Percentiles rank a stretch among this genome's conserved stretches.
Evolutionary conservation across 2,888 invertebrate species (phyloP).

Genomic region (Agonum fuliginosum): DNA sequence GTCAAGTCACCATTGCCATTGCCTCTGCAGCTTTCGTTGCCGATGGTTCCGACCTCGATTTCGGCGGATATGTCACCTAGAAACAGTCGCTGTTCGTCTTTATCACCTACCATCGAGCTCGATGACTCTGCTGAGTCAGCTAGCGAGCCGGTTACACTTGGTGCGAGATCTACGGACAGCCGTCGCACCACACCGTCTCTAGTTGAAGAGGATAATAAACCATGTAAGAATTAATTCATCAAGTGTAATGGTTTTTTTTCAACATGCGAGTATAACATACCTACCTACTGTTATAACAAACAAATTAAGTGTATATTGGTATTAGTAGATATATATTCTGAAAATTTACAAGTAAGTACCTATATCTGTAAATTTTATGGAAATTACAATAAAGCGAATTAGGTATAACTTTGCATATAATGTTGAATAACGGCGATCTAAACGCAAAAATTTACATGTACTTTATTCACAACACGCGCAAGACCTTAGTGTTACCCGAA

Average conservation of each 20-base stretch:
- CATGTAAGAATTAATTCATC: slow-evolving; percentile 41
- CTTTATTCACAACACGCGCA: too few relatives aligned
- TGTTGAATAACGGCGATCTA: too few relatives aligned
- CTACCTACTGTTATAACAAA: too few relatives aligned
- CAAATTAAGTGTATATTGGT: too few relatives aligned
- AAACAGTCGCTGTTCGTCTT: slow-evolving; percentile 63
- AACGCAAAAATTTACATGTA: too few relatives aligned
- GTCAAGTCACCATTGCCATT: slow-evolving; percentile 8
- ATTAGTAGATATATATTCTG: too few relatives aligned
- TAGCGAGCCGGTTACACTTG: slow-evolving; percentile 65
- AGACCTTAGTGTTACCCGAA: too few relatives aligned
- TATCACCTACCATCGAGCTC: slow-evolving; percentile 69
- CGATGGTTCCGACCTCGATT: background rate
- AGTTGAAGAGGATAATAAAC: slow-evolving; percentile 55
- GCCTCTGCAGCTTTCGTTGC: background rate
- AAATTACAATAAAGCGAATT: too few relatives aligned
- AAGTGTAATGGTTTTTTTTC: background rate
- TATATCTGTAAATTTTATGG: too few relatives aligned
- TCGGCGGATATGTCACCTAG: slow-evolving; percentile 15
- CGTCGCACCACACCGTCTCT: slow-evolving; percentile 27
- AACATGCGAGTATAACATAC: too few relatives aligned
- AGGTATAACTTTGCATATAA: too few relatives aligned
- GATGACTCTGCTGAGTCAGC: slow-evolving; percentile 69
- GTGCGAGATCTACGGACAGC: slow-evolving; percentile 24
- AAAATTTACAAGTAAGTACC: too few relatives aligned